A percentile compares a stretch with the other conserved stretches of the same genome.
phyloP scores from a whole-genome alignment of 2,113 vertebrate species.

The Gorilla gorilla region DNA sequence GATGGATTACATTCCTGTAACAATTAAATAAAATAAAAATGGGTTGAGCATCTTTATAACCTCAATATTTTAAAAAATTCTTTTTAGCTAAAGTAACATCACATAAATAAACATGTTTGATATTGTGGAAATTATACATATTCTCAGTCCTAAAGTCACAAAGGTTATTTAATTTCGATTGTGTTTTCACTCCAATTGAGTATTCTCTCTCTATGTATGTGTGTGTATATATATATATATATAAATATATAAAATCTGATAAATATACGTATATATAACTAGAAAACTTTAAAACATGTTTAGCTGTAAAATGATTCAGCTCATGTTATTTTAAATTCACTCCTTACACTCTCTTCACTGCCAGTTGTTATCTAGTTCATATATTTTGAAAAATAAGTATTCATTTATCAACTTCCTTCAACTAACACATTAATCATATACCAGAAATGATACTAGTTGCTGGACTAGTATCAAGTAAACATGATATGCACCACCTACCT shows the following conservation, averaged over 20 bases:
- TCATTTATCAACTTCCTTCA: not conserved
- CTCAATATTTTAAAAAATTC: not conserved
- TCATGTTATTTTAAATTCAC: not conserved
- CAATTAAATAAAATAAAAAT: not conserved
- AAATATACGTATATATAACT: not conserved
- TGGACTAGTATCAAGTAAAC: not conserved
- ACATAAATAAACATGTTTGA: not conserved
- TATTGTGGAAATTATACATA: not conserved
- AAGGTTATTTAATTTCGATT: not conserved
- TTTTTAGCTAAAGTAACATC: not conserved
- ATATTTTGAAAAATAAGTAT: not conserved
- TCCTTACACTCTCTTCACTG: accelerated
- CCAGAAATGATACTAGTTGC: not conserved
- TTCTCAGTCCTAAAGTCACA: not conserved
- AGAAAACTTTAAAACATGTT: not conserved
- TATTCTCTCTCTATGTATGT: not conserved
- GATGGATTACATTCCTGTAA: not conserved
- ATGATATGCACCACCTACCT: not conserved
- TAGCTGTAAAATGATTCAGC: not conserved
- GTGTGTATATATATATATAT: not conserved
- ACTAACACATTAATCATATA: not conserved
- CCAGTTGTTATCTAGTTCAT: not conserved
- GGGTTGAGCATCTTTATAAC: not conserved
- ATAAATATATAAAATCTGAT: not conserved
- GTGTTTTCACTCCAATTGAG: not conserved